These are phyloP conservation scores for Zapornia atra DNA, from an alignment of 2,113 vertebrate genomes.

Conservation along the genomic window DNA sequence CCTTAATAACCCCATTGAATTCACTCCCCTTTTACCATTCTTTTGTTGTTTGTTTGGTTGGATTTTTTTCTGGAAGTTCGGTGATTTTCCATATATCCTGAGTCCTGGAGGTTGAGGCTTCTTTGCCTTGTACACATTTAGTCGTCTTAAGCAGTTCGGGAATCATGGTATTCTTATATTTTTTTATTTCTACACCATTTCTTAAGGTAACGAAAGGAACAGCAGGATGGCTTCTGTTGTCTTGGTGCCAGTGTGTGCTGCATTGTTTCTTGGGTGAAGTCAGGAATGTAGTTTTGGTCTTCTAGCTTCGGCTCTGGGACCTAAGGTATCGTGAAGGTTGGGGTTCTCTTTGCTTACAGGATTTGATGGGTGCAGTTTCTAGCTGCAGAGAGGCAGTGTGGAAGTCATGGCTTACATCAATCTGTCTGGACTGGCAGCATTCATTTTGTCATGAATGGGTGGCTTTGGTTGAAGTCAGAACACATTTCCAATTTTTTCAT, in stretches of 20 bases:
- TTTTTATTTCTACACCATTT: not conserved
- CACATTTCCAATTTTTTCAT: not conserved
- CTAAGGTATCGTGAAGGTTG: not conserved
- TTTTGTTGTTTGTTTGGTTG: not conserved
- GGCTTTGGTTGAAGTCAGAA: not conserved
- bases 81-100: not conserved
- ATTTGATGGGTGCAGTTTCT: not conserved
- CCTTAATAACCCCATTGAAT: not conserved
- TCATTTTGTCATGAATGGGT: not conserved
- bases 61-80: not conserved
- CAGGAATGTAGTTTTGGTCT: not conserved
- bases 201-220: not conserved
- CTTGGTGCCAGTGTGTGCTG: not conserved
- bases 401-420: not conserved
- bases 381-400: not conserved
- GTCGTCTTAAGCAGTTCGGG: not conserved
- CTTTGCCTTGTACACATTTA: not conserved
- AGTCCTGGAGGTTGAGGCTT: not conserved
- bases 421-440: not conserved
- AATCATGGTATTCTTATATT: not conserved
- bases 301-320: not conserved
- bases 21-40: not conserved
- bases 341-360: not conserved
- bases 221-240: not conserved
- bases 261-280: not conserved